Conservation (phyloP, 2,113 vertebrate species). For the Cacatua alba region DNA sequence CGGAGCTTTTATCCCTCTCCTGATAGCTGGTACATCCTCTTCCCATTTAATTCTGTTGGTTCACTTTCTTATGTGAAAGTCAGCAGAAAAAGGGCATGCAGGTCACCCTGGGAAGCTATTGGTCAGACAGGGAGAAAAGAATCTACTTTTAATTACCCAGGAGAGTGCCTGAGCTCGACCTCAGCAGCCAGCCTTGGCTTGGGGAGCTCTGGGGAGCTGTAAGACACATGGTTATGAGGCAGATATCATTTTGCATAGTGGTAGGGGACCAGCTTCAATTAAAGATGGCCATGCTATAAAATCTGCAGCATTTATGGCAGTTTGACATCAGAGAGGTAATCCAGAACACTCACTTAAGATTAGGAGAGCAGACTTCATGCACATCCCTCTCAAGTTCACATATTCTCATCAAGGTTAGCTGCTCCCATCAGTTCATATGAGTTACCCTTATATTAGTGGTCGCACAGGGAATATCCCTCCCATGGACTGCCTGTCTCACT, state of each 20-base stretch:
- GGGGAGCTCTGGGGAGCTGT: background rate
- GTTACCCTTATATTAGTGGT: background rate
- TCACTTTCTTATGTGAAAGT: constrained; percentile 10
- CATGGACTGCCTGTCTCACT: background rate
- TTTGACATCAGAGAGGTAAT: background rate
- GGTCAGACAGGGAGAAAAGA: background rate
- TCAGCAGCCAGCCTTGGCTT: background rate
- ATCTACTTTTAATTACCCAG: background rate
- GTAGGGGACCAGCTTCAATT: background rate
- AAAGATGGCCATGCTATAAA: constrained; percentile 22
- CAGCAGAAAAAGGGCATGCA: background rate
- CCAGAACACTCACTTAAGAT: background rate
- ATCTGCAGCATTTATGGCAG: background rate
- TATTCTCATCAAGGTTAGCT: background rate
- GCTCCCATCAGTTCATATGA: background rate
- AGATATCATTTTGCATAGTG: background rate
- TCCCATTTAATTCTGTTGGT: background rate
- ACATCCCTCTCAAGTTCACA: background rate
- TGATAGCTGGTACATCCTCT: background rate
- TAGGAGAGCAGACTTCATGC: background rate
- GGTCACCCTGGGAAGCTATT: background rate
- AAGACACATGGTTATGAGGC: background rate
- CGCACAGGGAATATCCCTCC: background rate
- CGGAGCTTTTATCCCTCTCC: constrained; percentile 28
- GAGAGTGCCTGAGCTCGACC: background rate